phyloP scores from a whole-genome alignment of 1,140 invertebrate species.

The Ridgeia piscesae region DNA sequence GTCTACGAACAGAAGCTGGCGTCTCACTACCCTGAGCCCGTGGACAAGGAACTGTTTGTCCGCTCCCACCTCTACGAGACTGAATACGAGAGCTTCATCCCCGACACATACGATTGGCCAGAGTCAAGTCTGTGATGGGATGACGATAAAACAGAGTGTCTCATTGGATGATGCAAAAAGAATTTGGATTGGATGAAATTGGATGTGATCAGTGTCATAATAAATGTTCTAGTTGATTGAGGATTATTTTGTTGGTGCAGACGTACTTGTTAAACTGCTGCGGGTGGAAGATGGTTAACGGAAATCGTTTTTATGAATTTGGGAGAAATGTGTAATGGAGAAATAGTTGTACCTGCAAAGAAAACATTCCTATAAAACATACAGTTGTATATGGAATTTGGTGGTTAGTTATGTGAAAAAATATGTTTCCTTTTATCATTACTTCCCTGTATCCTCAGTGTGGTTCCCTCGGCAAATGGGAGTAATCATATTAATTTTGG shows the following conservation, averaged over 20 bases:
- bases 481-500: background rate
- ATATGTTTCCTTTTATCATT: background rate
- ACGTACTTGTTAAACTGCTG: background rate
- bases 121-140: background rate
- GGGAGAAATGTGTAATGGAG: too few relatives aligned
- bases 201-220: background rate
- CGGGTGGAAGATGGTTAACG: too few relatives aligned
- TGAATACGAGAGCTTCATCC: constrained; percentile 61
- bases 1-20: constrained; percentile 72
- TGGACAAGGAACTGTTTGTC: constrained; percentile 61
- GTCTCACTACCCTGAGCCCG: constrained; percentile 60
- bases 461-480: background rate
- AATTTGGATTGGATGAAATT: background rate
- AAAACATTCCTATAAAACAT: too few relatives aligned
- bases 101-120: constrained; percentile 61
- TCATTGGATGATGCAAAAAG: background rate
- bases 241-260: background rate
- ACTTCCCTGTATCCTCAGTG: too few relatives aligned
- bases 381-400: too few relatives aligned
- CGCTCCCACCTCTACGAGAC: constrained; percentile 60
- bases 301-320: too few relatives aligned
- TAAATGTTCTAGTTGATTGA: background rate
- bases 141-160: background rate
- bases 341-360: too few relatives aligned
- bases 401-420: background rate